A percentile compares a stretch with the other conserved stretches of the same genome.
Evolutionary conservation across 2,113 vertebrate genomes (phyloP).

Genomic region (Chaetura pelagica): DNA sequence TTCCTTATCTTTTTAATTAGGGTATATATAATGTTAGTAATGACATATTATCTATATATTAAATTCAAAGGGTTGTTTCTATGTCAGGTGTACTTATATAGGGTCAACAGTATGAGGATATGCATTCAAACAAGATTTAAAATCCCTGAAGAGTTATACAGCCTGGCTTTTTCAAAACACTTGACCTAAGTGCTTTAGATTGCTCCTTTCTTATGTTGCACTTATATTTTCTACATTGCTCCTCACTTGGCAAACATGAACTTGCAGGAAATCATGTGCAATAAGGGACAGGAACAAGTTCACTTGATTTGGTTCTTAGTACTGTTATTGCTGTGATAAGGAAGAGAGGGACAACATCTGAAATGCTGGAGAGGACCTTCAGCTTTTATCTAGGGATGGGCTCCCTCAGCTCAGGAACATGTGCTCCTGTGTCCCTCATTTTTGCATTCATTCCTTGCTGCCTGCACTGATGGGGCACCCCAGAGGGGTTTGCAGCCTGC

Average conservation of each 20-base stretch:
- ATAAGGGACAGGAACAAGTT: neutral
- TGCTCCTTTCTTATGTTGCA: neutral
- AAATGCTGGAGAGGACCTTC: neutral
- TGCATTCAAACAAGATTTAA: neutral
- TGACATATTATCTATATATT: neutral
- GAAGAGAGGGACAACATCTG: neutral
- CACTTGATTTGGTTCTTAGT: neutral
- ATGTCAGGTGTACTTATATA: neutral
- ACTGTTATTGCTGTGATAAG: too few relatives aligned
- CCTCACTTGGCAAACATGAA: neutral
- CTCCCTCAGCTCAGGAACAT: neutral
- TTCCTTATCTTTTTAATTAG: constrained; percentile 40
- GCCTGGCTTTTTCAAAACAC: neutral
- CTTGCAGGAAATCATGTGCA: constrained; percentile 13
- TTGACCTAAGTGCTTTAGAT: neutral
- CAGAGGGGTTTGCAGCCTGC: neutral
- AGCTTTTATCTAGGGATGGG: neutral
- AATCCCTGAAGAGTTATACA: neutral
- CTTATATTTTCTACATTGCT: neutral
- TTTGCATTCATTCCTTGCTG: neutral
- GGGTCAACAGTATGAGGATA: neutral
- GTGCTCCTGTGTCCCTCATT: neutral
- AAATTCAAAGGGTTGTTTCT: neutral
- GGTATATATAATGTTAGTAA: neutral
- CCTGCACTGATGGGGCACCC: neutral